Evolutionary conservation across 2,113 vertebrate species (phyloP).

Genomic region (Eleginops maclovinus): DNA sequence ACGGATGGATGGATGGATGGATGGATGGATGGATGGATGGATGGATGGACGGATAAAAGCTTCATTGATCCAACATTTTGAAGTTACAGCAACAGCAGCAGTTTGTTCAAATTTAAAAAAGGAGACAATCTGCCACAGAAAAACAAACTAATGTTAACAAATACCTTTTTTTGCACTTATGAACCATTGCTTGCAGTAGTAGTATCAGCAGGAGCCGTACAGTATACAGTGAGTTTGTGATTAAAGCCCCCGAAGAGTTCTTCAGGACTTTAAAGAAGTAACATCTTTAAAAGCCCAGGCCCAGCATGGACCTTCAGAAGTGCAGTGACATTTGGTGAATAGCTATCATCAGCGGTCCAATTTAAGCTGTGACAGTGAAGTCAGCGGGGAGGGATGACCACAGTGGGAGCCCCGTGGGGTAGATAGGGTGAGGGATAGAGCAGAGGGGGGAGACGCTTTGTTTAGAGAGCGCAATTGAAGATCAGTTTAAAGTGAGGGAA

Average conservation of each 20-base stretch:
- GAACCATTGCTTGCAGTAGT: too few species aligned
- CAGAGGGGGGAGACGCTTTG: constrained; percentile 33
- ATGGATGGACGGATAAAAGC: too few species aligned
- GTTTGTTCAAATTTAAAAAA: too few species aligned
- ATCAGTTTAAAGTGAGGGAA: constrained; percentile 39
- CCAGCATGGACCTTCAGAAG: constrained; percentile 14
- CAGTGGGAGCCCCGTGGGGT: constrained; percentile 15
- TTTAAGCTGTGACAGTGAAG: constrained; percentile 42
- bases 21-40: too few species aligned
- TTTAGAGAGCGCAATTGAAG: constrained; percentile 45
- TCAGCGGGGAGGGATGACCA: constrained; percentile 45
- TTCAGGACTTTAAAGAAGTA: constrained; percentile 11
- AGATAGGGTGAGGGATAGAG: constrained; percentile 11
- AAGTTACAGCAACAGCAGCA: too few species aligned
- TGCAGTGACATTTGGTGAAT: constrained; percentile 43
- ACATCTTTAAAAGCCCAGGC: constrained; percentile 4
- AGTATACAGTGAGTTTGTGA: neutral
- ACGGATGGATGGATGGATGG: too few species aligned
- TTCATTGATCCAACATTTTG: too few species aligned
- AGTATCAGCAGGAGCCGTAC: too few species aligned
- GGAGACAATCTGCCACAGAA: too few species aligned
- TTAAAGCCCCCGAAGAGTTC: constrained; percentile 5
- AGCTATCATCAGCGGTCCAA: constrained; percentile 50
- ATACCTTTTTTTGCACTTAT: too few species aligned
- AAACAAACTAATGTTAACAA: too few species aligned